Evolutionary conservation across 1,140 invertebrate species (phyloP).

Genomic region (Drosophila cardini): DNA sequence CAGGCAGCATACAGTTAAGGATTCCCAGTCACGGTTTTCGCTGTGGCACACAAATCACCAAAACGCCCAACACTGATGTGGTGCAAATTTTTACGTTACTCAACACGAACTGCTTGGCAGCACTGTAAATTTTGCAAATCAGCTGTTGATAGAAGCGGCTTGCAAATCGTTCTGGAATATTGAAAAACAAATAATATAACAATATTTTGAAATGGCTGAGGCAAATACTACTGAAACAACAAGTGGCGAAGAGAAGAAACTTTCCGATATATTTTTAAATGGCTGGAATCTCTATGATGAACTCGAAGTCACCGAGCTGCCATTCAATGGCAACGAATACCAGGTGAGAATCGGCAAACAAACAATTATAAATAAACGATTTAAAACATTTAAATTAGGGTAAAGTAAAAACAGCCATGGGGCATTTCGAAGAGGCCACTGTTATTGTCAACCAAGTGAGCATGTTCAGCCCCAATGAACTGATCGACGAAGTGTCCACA

Average conservation of each 20-base stretch:
- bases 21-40: too few relatives aligned
- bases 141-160: slow-evolving; percentile 39
- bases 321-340: slow-evolving; percentile 87
- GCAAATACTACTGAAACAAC: slow-evolving; percentile 30
- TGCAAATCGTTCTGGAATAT: slow-evolving; percentile 7
- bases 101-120: slow-evolving; percentile 35
- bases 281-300: slow-evolving; percentile 87
- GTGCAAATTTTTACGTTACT: neutral
- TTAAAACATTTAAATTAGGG: slow-evolving; percentile 85
- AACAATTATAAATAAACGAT: slow-evolving; percentile 30
- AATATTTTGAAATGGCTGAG: slow-evolving; percentile 55
- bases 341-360: slow-evolving; percentile 85
- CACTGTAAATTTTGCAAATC: slow-evolving; percentile 21
- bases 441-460: slow-evolving; percentile 90
- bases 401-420: slow-evolving; percentile 89
- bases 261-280: slow-evolving; percentile 86
- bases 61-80: neutral
- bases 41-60: too few relatives aligned
- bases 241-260: slow-evolving; percentile 60
- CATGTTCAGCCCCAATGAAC: slow-evolving; percentile 95
- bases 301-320: slow-evolving; percentile 86
- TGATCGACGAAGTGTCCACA: slow-evolving; percentile 93
- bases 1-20: too few relatives aligned
- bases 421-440: slow-evolving; percentile 91
- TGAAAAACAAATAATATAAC: neutral